Evolutionary conservation across 2,113 vertebrate species (phyloP).

Genomic region (Strigops habroptila): DNA sequence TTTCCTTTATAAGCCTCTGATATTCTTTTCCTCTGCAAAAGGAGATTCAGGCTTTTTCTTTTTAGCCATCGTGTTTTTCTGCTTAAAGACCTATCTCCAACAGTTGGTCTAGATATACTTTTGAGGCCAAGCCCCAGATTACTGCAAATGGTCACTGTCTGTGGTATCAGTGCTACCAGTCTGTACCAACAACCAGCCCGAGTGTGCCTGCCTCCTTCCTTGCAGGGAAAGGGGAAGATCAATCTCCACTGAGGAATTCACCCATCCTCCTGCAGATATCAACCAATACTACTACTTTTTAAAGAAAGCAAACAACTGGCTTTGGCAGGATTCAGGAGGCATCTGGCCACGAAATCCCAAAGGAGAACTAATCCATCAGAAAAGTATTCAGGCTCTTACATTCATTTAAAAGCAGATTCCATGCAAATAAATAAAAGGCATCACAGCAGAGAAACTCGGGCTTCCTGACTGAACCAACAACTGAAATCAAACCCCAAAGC

Average conservation of each 20-base stretch:
- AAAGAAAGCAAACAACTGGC: not conserved
- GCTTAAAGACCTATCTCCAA: not conserved
- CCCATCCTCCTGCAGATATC: not conserved
- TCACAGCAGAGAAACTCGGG: not conserved
- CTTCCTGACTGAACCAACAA: slow-evolving; percentile 4
- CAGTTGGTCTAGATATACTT: not conserved
- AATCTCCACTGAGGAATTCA: not conserved
- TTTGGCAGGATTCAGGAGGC: not conserved
- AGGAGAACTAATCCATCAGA: not conserved
- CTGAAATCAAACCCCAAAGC: slow-evolving; percentile 27
- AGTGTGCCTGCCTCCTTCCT: not conserved
- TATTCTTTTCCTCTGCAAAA: not conserved
- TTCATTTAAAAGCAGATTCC: not conserved
- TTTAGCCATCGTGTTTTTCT: not conserved
- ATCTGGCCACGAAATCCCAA: not conserved
- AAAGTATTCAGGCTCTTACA: not conserved
- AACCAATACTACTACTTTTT: not conserved
- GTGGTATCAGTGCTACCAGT: not conserved
- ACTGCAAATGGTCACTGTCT: not conserved
- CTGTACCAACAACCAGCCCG: not conserved
- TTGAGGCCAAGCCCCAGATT: not conserved
- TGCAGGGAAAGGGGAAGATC: not conserved
- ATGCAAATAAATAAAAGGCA: not conserved
- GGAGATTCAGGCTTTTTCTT: not conserved
- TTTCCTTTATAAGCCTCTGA: not conserved